A percentile compares a stretch with the other conserved stretches of the same genome.
Evolutionary conservation across 2,888 invertebrate species (phyloP).

Genomic region (Leucania comma): DNA sequence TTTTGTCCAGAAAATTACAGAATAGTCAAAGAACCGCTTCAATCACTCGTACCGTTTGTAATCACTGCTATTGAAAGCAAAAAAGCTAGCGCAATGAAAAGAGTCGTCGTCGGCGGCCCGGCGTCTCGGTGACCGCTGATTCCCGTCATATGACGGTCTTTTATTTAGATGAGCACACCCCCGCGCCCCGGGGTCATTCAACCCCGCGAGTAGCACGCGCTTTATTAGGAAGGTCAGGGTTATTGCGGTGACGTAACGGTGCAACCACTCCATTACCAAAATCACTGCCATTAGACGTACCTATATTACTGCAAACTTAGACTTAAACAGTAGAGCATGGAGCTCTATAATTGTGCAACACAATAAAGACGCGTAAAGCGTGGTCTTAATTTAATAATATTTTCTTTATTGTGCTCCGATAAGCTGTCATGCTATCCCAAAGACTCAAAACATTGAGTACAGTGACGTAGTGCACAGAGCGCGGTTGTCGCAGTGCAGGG

Average conservation of each 20-base stretch:
- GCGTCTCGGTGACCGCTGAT: constrained; percentile 75
- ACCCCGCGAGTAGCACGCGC: constrained; percentile 77
- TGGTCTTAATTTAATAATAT: background rate
- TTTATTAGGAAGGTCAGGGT: constrained; percentile 87
- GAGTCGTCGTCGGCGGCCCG: constrained; percentile 63
- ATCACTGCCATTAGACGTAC: constrained; percentile 5
- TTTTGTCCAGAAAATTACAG: constrained; percentile 21
- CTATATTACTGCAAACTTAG: background rate
- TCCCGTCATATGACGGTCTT: constrained; percentile 81
- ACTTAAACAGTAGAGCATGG: background rate
- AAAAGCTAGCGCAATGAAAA: constrained; percentile 75
- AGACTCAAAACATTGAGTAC: constrained; percentile 28
- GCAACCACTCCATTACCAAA: constrained; percentile 20
- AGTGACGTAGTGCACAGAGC: constrained; percentile 46
- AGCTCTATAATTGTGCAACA: background rate
- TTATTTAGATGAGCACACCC: constrained; percentile 88
- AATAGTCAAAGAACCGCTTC: constrained; percentile 49
- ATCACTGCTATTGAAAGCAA: constrained; percentile 63
- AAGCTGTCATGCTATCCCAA: constrained; percentile 17
- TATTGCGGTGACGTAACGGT: constrained; percentile 68
- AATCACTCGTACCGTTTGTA: constrained; percentile 48
- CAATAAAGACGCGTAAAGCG: background rate
- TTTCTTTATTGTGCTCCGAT: constrained; percentile 2
- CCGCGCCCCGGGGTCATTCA: constrained; percentile 86
- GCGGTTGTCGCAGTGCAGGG: constrained; percentile 83